Base-by-base conservation (phyloP, 2,888 invertebrate species). In the Lacanobia oleracea region DNA sequence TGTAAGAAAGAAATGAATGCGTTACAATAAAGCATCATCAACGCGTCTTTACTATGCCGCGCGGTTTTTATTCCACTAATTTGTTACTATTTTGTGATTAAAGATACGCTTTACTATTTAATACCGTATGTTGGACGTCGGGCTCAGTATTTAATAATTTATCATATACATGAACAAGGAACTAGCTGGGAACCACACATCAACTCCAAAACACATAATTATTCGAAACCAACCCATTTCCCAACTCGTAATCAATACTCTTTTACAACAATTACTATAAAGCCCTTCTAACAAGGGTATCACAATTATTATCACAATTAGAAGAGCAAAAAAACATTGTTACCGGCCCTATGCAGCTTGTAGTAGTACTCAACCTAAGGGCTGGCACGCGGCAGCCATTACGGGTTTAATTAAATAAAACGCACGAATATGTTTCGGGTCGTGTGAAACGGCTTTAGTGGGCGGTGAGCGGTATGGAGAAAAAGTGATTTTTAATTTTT, bases 381-480 rank as follows among this genome's bases (percentile, higher is more conserved):
- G 72, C 67, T 1, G 82, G 67, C 92, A 91, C 92, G 92, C 89
- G 92, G 77, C 88, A 64, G 79, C 92, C 91, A 91, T 93, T 93
- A 92, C 87, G 77, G 81, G 72, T 78, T 86, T 93, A 92, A 92
- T 92, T 92, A 91, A 92, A 92, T 91, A 88, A 88, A 91, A 89
- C 86, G 84, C 87, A 82, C 84, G 79, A 90, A 90, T 91, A 91
- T 90, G 83, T 45, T 83, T 12, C 23, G 85, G 27, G 72, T 86
- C 87, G 87, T 88, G 90, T 87, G 90, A 88, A 84, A 77, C 66
- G 67, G 77, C 83, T 81, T 82, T 87, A 85, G 80, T 72, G 60
- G 63, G 63, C 8, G 5, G 33, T 16, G 16, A 60, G 51, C 61
- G 40, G 18, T 43, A 60, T 14, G 27, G 62, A 12, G 33, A 23